phyloP scores from a whole-genome alignment of 2,888 invertebrate genomes.

The Mechanitis messenoides region DNA sequence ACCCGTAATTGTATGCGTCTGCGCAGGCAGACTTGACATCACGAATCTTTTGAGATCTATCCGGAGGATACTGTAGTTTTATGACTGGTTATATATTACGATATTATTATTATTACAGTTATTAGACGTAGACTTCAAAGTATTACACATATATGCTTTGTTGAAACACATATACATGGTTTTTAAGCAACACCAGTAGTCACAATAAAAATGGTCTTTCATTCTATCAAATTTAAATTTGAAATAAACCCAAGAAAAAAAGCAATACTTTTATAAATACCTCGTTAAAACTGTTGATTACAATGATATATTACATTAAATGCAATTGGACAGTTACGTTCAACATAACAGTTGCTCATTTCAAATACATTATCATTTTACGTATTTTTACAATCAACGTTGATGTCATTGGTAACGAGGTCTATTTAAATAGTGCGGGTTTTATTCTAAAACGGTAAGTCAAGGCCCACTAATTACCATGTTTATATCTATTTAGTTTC shows the following conservation, averaged over 20 bases:
- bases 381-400: constrained; percentile 25
- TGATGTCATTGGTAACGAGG: constrained; percentile 39
- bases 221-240: too few species aligned
- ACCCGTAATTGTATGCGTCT: constrained; percentile 71
- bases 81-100: neutral
- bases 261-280: too few species aligned
- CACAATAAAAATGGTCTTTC: too few species aligned
- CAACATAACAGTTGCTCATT: neutral
- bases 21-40: constrained; percentile 61
- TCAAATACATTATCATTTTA: neutral
- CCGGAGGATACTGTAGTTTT: constrained; percentile 48
- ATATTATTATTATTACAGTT: too few species aligned
- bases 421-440: constrained; percentile 61
- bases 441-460: constrained; percentile 73
- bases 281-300: too few species aligned
- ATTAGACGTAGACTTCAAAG: too few species aligned
- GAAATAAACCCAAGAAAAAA: too few species aligned
- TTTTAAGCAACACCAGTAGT: too few species aligned
- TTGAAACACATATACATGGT: too few species aligned
- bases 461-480: constrained; percentile 69
- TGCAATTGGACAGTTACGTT: too few species aligned
- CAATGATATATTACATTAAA: too few species aligned
- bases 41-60: constrained; percentile 48
- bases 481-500: constrained; percentile 69
- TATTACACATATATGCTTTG: too few species aligned